Base-by-base conservation (phyloP, 23 tunicate genomes). In the Ciona savignyi region DNA sequence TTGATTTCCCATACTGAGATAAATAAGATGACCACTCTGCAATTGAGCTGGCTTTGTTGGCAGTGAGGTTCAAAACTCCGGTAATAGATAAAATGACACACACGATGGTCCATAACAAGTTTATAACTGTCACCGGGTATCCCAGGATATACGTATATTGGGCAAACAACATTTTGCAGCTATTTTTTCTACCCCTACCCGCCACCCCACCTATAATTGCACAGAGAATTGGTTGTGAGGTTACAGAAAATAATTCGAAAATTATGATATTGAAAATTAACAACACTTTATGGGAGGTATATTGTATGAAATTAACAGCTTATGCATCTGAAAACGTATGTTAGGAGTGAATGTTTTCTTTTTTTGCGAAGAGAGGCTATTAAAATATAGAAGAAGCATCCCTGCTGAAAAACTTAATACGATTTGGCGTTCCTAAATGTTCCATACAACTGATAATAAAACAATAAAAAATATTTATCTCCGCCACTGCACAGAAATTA, bases 1-100 rank as follows among this genome's bases (percentile, higher is more conserved):
- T 71, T 0, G 62, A 62, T 63, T 80, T 80, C 32, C 84, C 84
- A 71, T 80, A 80, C 34, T 80, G 66, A 3, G 70, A 6, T 15
- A 42, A 15, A 42, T 6, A 42, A 6, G 9, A 15, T 15, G 56
- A 42, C 23, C 23, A 9, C 69, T 32, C n/a, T n/a, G n/a, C n/a
- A n/a, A n/a, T n/a, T n/a, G n/a, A n/a, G n/a, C n/a, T n/a, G n/a
- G n/a, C n/a, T n/a, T n/a, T n/a, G n/a, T n/a, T n/a, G n/a, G n/a
- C n/a, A n/a, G n/a, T 42, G 56, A 6, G 56, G 56, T 42, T 42
- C 56, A 42, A 42, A 6, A 15, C 56, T 42, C 9, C 9, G 56
- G 56, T 42, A 15, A 15, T 42, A 15, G 15, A 42, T 9, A 42
- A 42, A 6, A 62, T 23, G 1, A 34, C 33, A 34, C 22, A 68